phyloP scores from a whole-genome alignment of 1,140 invertebrate genomes.

The Pseudomyrmex cubaensis region DNA sequence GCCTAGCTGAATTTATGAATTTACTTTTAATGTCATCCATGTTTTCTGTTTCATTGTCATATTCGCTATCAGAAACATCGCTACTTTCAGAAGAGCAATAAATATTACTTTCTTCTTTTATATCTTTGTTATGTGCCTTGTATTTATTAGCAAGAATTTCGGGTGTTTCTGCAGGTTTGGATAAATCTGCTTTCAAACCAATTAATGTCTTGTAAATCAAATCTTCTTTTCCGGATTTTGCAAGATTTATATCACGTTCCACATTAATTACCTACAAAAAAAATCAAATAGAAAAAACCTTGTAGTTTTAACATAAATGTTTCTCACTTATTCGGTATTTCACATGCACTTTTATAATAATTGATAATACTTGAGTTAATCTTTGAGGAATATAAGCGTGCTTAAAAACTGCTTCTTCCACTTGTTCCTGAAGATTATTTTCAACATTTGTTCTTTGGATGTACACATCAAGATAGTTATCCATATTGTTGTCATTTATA shows the following conservation, averaged over 20 bases:
- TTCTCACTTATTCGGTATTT: background rate
- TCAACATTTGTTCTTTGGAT: slow-evolving; percentile 87
- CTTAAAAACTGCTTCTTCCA: slow-evolving; percentile 97
- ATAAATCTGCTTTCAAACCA: slow-evolving; percentile 93
- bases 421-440: slow-evolving; percentile 89
- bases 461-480: slow-evolving; percentile 91
- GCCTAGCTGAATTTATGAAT: slow-evolving; percentile 89
- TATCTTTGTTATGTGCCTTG: slow-evolving; percentile 68
- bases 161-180: slow-evolving; percentile 87
- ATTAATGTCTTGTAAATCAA: slow-evolving; percentile 94
- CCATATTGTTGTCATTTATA: slow-evolving; percentile 93
- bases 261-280: slow-evolving; percentile 91
- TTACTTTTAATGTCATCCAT: slow-evolving; percentile 85
- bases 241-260: slow-evolving; percentile 94
- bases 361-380: slow-evolving; percentile 91
- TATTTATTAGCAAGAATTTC: slow-evolving; percentile 76
- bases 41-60: slow-evolving; percentile 80
- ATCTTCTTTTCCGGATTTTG: slow-evolving; percentile 91
- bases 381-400: slow-evolving; percentile 97
- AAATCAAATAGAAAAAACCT: background rate
- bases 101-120: slow-evolving; percentile 85
- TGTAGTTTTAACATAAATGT: slow-evolving; percentile 18
- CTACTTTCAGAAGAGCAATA: slow-evolving; percentile 57
- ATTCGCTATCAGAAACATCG: slow-evolving; percentile 71
- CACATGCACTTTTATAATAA: background rate